A percentile compares a stretch with the other conserved stretches of the same genome.
These are phyloP conservation scores for Acleris cristana DNA, from an alignment of 2,888 invertebrate species.

Conservation along the genomic window DNA sequence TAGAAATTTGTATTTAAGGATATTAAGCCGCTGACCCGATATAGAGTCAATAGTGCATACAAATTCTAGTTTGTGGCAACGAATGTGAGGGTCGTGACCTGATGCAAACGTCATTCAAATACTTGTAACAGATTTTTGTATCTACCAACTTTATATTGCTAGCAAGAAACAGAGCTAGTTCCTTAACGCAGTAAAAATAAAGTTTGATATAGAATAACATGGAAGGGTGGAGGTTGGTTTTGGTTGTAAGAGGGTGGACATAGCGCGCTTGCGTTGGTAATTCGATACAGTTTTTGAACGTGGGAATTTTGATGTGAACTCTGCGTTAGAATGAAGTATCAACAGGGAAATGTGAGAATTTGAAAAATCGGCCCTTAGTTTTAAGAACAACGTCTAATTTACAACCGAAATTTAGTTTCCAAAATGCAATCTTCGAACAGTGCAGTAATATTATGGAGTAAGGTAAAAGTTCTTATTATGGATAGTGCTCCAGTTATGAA, in stretches of 20 bases:
- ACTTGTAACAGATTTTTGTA: conserved; percentile 75
- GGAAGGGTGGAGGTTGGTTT: conserved; percentile 36
- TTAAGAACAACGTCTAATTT: not conserved
- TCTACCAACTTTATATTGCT: conserved; percentile 43
- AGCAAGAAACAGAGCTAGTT: conserved; percentile 1
- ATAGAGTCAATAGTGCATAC: too few species aligned
- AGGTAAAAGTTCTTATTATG: too few species aligned
- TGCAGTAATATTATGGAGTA: too few species aligned
- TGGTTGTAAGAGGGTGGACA: conserved; percentile 60
- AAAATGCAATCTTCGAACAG: too few species aligned
- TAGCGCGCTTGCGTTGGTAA: conserved; percentile 63
- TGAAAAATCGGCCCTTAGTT: too few species aligned
- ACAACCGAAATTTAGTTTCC: too few species aligned
- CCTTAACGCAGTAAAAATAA: conserved; percentile 42
- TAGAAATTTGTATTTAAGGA: too few species aligned
- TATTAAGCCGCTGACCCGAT: too few species aligned
- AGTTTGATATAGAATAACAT: conserved; percentile 41
- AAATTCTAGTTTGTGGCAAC: too few species aligned
- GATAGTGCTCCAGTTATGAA: too few species aligned
- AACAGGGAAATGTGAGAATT: not conserved
- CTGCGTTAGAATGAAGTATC: not conserved
- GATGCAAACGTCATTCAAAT: conserved; percentile 74
- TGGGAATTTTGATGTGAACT: conserved; percentile 59
- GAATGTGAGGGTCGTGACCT: conserved; percentile 60
- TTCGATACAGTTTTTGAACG: conserved; percentile 73